Base-by-base conservation (phyloP, 2,888 invertebrate genomes). In the Drosophila paramelanica region DNA sequence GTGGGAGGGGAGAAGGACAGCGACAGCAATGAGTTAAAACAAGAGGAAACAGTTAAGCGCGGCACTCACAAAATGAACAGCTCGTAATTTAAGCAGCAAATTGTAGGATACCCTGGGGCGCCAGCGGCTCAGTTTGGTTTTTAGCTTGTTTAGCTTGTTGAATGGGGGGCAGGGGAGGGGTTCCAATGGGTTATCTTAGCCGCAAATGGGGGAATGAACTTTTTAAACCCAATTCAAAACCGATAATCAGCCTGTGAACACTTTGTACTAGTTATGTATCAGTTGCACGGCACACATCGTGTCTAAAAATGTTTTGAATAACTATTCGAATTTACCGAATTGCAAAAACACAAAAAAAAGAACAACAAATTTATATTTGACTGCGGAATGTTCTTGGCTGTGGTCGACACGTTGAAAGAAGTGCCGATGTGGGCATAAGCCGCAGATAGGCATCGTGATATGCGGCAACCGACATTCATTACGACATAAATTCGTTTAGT, bases 391-490 rank as follows among this genome's bases (percentile, higher is more conserved):
- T 20, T 23, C 14, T 10, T 13, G 36, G 27, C n/a, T 45, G 33
- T 31, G 41, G 45, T 59, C 43, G 13, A 56, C 41, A 14, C 13
- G 46, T 41, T 46, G 38, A 56, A 56, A 73, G 67, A 77, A 66
- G 67, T 70, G 78, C 72, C 67, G 46, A 81, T 72, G 71, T 83
- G 68, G 70, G 76, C 69, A 79, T 57, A 78, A 71, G 67, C 72
- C 69, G 53, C 67, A 72, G 88, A 81, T 87, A 87, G 81, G 73
- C 69, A 68, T 53, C 39, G 50, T 73, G 82, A 83, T 84, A 83
- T 81, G 85, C 67, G 79, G 73, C 79, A 72, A 70, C 88, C 70
- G 82, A 81, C 85, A 79, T 83, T 83, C 88, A 85, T 88, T 83
- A 81, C 79, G 73, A 79, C 85, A 88, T 85, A 83, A 88, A 83